phyloP scores from a whole-genome alignment of 1,140 invertebrate species.

The Brachionus manjavacas region DNA sequence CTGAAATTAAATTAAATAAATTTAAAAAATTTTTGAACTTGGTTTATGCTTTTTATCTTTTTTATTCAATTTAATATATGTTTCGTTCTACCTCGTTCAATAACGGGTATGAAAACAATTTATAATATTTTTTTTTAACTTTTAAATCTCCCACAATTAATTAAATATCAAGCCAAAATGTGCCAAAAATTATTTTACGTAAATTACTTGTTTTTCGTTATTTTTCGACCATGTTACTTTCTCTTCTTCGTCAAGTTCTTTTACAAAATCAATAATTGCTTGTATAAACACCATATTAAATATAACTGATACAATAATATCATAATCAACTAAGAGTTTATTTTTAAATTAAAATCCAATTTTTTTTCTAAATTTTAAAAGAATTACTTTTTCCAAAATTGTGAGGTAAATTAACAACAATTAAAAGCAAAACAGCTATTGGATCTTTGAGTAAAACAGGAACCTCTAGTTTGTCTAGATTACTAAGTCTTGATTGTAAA shows the following conservation, averaged over 20 bases:
- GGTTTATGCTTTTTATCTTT: too few relatives aligned
- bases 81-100: too few relatives aligned
- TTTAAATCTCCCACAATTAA: too few relatives aligned
- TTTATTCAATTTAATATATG: too few relatives aligned
- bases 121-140: too few relatives aligned
- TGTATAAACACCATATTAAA: constrained; percentile 85
- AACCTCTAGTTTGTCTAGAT: constrained; percentile 62
- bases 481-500: constrained; percentile 46
- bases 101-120: too few relatives aligned
- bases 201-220: constrained; percentile 39
- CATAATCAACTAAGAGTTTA: constrained; percentile 70
- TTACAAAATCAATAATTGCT: constrained; percentile 69
- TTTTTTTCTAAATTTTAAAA: neutral
- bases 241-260: constrained; percentile 62
- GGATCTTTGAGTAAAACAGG: constrained; percentile 78
- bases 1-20: too few relatives aligned
- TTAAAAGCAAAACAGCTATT: constrained; percentile 74
- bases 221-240: constrained; percentile 58
- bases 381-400: constrained; percentile 75
- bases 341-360: neutral
- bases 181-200: neutral
- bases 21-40: too few relatives aligned
- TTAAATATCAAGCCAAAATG: too few relatives aligned
- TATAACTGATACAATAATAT: constrained; percentile 73
- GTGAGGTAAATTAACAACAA: constrained; percentile 74